Evolutionary conservation across 2,888 invertebrate species (phyloP), one percentile per base, ranked within the genome.

Genomic region (Athalia circularis): DNA sequence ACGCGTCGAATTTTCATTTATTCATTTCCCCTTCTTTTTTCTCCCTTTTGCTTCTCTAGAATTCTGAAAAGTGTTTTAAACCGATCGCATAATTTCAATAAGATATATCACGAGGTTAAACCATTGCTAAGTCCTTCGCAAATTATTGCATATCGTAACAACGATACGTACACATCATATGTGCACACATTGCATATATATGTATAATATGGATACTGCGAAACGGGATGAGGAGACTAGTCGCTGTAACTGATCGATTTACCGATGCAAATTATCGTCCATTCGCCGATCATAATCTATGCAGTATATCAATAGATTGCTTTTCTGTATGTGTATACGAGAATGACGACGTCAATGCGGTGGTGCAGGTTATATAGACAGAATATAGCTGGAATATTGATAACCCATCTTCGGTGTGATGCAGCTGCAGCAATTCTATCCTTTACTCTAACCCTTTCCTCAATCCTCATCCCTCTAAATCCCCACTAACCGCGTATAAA

Each of bases 251-350:
- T 68, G 68, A 68, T 68, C 68, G 68, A 52, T 43, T 50, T 43
- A 52, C 52, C 9, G 68, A n/a, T 11, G 6, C 52, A 52, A 68
- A 50, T 68, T 52, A 68, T 68, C 52, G 68, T 54, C 68, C 8
- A 68, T 68, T 68, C 6, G n/a, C 43, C 52, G 68, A 68, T 68
- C 3, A 43, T 68, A 68, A 68, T 68, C 68, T 52, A 43, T 52
- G n/a, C 68, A 68, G 43, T 68, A 68, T 54, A 68, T 68, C 68
- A 68, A 29, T 52, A 50, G 68, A 68, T 68, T 50, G 68, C 50
- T 68, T 68, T 68, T 29, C 29, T 29, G 29, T 29, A 29, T 29
- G 29, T 29, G 29, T 29, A 29, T 29, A 29, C 29, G 29, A 29
- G 29, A 29, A 29, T 29, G 29, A 29, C 29, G 29, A 29, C 29